A percentile compares a stretch with the other conserved stretches of the same genome.
Evolutionary conservation across 2,113 vertebrate species (phyloP).

Genomic region (Narcine bancroftii): DNA sequence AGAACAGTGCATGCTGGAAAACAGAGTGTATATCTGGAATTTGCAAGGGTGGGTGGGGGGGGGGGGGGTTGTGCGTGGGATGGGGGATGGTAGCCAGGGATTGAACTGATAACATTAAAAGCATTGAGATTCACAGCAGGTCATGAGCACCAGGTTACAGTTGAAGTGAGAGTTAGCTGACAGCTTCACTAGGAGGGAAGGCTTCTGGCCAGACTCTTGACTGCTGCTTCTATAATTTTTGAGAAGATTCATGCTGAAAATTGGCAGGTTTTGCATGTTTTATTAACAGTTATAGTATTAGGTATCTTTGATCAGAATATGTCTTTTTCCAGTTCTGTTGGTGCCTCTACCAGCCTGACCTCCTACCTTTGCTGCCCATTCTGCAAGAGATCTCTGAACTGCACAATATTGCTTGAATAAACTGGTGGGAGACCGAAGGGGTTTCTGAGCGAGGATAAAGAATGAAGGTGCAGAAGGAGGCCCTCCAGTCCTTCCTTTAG

Average conservation of each 20-base stretch:
- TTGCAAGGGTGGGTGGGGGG: neutral
- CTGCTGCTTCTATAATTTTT: neutral
- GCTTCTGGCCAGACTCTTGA: neutral
- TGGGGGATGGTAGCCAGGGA: too few species aligned
- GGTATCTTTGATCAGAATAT: neutral
- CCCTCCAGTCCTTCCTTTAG: neutral
- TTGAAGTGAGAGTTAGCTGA: neutral
- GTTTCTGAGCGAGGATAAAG: too few species aligned
- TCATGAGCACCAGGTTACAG: neutral
- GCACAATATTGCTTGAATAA: neutral
- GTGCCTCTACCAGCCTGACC: neutral
- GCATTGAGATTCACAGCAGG: neutral
- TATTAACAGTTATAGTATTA: neutral
- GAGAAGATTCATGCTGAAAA: neutral
- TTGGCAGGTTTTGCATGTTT: neutral
- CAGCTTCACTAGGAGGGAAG: neutral
- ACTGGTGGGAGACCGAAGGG: too few species aligned
- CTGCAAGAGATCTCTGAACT: neutral
- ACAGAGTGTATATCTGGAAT: too few species aligned
- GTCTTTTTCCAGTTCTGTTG: neutral
- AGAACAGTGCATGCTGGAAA: neutral
- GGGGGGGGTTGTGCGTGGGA: neutral
- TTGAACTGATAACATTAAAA: neutral
- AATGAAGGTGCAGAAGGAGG: too few species aligned
- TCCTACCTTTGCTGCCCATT: neutral